These are phyloP conservation scores for Cassiopea andromeda DNA, from an alignment of 30 jellyfish, hydroid and myxozoan species.

Conservation along the genomic window DNA sequence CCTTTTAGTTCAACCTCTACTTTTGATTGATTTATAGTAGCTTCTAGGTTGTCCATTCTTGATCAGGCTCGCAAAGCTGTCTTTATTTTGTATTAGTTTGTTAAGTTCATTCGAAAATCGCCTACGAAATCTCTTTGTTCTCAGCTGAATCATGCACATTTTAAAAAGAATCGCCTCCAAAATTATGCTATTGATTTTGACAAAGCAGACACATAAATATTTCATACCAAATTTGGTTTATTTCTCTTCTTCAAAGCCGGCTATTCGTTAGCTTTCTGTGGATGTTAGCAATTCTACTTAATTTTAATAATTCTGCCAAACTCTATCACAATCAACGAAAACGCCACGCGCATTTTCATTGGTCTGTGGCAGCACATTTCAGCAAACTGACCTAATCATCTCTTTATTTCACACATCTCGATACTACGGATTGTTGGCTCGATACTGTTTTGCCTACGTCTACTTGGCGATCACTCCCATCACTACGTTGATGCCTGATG, in stretches of 20 bases:
- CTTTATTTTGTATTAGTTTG: background rate
- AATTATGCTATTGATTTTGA: background rate
- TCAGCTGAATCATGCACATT: background rate
- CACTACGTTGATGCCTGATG: background rate
- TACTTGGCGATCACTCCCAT: background rate
- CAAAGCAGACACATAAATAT: background rate
- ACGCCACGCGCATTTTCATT: background rate
- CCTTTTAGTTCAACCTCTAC: background rate
- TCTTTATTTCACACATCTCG: background rate
- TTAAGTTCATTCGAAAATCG: background rate
- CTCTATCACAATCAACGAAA: slow-evolving; percentile 6
- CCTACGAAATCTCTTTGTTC: slow-evolving; percentile 3
- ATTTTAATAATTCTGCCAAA: background rate
- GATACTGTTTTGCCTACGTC: background rate
- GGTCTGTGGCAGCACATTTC: background rate
- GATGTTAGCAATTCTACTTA: slow-evolving; percentile 16
- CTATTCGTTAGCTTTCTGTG: slow-evolving; percentile 2
- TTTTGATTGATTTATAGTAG: slow-evolving; percentile 4
- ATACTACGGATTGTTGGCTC: background rate
- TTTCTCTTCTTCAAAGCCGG: background rate
- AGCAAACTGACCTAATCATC: background rate
- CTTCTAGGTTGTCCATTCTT: background rate
- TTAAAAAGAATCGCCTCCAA: slow-evolving; percentile 7
- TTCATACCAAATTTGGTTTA: slow-evolving; percentile 7
- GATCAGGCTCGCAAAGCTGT: background rate